Percentiles rank a stretch among this genome's conserved stretches.
phyloP scores from a whole-genome alignment of 2,113 vertebrate genomes.

The Ammodytes marinus region DNA sequence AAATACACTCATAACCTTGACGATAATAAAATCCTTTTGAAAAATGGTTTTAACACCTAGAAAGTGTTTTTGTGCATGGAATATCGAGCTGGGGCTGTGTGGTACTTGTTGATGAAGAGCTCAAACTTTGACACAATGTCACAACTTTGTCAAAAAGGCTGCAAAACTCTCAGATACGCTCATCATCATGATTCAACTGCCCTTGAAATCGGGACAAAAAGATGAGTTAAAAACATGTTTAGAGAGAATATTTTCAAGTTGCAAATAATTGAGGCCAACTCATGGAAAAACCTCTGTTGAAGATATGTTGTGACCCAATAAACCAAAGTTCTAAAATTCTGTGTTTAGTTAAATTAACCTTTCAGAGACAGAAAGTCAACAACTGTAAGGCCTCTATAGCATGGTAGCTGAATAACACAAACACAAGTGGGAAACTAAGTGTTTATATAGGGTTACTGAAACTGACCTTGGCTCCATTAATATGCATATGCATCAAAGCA shows the following conservation, averaged over 20 bases:
- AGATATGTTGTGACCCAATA: neutral
- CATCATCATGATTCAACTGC: neutral
- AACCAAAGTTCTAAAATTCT: neutral
- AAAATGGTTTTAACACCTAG: neutral
- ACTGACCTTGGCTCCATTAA: conserved; percentile 34
- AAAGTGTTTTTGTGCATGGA: neutral
- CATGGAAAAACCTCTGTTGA: neutral
- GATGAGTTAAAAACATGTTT: too few species aligned
- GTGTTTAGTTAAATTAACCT: neutral
- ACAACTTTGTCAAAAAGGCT: neutral
- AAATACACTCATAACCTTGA: neutral
- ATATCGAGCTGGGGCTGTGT: neutral
- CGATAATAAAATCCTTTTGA: neutral
- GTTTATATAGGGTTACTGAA: conserved; percentile 12
- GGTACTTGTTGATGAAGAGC: neutral
- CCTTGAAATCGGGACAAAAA: neutral
- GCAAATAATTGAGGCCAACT: neutral
- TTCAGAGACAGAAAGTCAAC: neutral
- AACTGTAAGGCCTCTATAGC: neutral
- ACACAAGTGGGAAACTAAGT: neutral
- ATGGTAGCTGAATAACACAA: conserved; percentile 9
- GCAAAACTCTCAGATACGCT: neutral
- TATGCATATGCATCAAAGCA: conserved; percentile 30
- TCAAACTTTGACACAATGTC: neutral
- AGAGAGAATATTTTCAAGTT: too few species aligned